Evolutionary conservation across 2,113 vertebrate species (phyloP).

Genomic region (Nyctibius bracteatus): DNA sequence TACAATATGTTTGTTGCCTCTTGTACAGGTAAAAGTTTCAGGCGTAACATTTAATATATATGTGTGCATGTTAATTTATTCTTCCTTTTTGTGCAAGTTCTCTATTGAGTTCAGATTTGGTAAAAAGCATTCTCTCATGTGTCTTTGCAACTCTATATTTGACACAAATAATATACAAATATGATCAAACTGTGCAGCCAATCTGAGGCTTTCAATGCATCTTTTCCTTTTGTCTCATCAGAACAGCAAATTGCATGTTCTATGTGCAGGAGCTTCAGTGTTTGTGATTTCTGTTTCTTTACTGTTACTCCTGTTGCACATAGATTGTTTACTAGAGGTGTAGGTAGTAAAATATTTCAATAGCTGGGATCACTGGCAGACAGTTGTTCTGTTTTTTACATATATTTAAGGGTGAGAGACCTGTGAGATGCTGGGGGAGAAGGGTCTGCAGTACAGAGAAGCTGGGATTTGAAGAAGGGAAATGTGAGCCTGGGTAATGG

Average conservation of each 20-base stretch:
- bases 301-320: not conserved
- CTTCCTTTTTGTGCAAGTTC: not conserved
- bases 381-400: not conserved
- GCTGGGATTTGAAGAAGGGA: not conserved
- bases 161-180: not conserved
- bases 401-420: not conserved
- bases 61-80: not conserved
- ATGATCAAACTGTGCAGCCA: not conserved
- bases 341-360: not conserved
- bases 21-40: not conserved
- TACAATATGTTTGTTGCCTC: not conserved
- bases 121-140: not conserved
- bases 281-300: not conserved
- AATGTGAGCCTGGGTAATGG: not conserved
- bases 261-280: not conserved
- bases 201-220: not conserved
- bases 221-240: not conserved
- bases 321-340: not conserved
- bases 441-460: not conserved
- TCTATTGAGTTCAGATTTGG: not conserved
- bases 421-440: not conserved
- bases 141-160: not conserved
- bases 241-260: not conserved
- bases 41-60: not conserved
- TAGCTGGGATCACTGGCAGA: not conserved